Evolutionary conservation across 2,113 vertebrate genomes (phyloP), one percentile per base, ranked within the genome.

Genomic region (Tachycineta bicolor): DNA sequence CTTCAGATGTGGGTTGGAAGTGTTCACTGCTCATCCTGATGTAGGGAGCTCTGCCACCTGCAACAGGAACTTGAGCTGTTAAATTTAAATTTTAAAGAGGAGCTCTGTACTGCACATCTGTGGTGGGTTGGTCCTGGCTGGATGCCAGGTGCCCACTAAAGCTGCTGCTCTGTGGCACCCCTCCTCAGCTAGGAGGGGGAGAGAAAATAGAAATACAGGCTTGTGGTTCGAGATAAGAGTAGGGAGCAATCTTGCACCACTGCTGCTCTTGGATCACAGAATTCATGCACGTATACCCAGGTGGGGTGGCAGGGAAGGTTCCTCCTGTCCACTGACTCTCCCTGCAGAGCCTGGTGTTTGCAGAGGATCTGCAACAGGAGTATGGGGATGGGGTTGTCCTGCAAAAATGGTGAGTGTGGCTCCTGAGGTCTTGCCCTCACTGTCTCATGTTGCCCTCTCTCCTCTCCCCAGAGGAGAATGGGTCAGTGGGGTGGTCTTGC

Each of bases 261-360:
- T 47, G 64, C 60, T 74, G 62, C 34, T 68, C 16, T 63, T 1
- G 0, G 47, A 14, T 50, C 18, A 18, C 31, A 29, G 33, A 44
- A 25, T 56, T 71, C 2, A 5, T 29, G 50, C 9, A 19, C 0
- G 0, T 19, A 41, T 6, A 15, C 9, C 23, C 10, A 29, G 41
- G 14, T 12, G 41, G 41, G 18, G 25, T 73, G 37, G n/a, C 6
- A 14, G 37, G 26, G 26, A 64, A 49, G 31, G 41, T 26, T 83
- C 21, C 14, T 80, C 6, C 33, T 69, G 29, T 1, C 3, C 50
- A n/a, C 64, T 41, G 41, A 26, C 31, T 52, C 37, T 81, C 11
- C 12, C 22, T 6, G 1, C 64, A 49, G 31, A 81, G n/a, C 47
- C 13, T 7, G 9, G 1, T 5, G 23, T 43, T 75, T 49, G 64